phyloP scores from a whole-genome alignment of 2,113 vertebrate species.

The Gnathonemus echidnorhynchus region DNA sequence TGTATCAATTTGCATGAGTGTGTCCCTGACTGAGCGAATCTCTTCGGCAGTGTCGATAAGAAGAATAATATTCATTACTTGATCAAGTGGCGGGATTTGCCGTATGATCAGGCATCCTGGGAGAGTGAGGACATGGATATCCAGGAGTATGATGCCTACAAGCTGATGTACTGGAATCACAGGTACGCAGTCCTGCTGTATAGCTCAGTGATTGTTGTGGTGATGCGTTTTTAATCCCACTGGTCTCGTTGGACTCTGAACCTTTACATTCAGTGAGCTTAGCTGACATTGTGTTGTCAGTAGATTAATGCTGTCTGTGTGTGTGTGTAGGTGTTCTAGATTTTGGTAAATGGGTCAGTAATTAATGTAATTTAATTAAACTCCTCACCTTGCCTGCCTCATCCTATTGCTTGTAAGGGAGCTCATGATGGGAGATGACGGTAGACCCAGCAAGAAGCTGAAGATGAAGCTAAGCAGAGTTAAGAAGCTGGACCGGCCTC shows the following conservation, averaged over 20 bases:
- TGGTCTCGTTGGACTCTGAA: not conserved
- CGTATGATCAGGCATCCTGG: conserved; percentile 92
- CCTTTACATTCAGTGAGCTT: not conserved
- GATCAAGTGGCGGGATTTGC: conserved; percentile 90
- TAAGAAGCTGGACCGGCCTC: conserved; percentile 79
- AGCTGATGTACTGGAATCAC: conserved; percentile 90
- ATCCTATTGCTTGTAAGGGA: conserved; percentile 58
- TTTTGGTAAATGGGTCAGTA: not conserved
- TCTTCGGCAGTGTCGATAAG: conserved; percentile 73
- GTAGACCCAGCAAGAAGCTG: conserved; percentile 83
- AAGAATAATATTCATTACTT: conserved; percentile 91
- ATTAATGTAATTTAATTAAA: not conserved
- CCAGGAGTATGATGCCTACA: conserved; percentile 80
- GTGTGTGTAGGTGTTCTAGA: not conserved
- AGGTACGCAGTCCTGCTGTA: conserved; percentile 53
- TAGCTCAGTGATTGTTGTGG: not conserved
- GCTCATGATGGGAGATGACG: conserved; percentile 95
- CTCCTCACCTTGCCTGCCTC: not conserved
- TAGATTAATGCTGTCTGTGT: not conserved
- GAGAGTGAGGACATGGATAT: conserved; percentile 90
- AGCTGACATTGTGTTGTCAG: not conserved
- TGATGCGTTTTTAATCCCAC: not conserved
- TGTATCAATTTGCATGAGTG: not conserved
- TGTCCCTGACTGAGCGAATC: not conserved
- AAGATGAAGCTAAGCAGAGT: conserved; percentile 76